Evolutionary conservation across 2,797 vertebrate species (phyloP).

Genomic region (Leptatherina wallacei): DNA sequence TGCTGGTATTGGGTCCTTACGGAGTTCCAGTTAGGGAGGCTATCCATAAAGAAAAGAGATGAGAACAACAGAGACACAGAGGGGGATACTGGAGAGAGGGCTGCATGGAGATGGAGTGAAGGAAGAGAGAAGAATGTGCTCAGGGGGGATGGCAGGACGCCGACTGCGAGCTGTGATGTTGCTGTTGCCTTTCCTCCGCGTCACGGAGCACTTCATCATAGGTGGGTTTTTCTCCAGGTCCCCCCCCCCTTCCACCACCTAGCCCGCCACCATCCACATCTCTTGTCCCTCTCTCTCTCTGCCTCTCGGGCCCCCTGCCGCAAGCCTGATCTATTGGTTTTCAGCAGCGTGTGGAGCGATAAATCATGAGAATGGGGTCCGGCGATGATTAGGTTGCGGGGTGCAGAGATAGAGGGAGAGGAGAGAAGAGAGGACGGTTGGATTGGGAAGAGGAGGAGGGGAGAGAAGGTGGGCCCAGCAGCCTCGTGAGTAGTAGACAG

Average conservation of each 20-base stretch:
- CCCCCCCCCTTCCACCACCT: slow-evolving; percentile 51
- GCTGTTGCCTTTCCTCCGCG: slow-evolving; percentile 70
- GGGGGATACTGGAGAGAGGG: slow-evolving; percentile 50
- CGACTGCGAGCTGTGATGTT: slow-evolving; percentile 75
- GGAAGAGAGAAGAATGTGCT: slow-evolving; percentile 60
- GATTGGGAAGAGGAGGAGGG: slow-evolving; percentile 34
- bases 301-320: slow-evolving; percentile 81
- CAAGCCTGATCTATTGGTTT: slow-evolving; percentile 93
- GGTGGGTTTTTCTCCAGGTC: slow-evolving; percentile 84
- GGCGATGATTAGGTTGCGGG: slow-evolving; percentile 89
- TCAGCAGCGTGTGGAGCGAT: slow-evolving; percentile 87
- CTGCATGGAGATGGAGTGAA: slow-evolving; percentile 45
- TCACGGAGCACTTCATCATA: slow-evolving; percentile 91
- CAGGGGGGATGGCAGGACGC: slow-evolving; percentile 61
- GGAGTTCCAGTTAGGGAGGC: slow-evolving; percentile 20
- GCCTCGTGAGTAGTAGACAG: slow-evolving; percentile 83
- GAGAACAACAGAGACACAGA: slow-evolving; percentile 29
- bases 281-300: slow-evolving; percentile 65
- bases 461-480: slow-evolving; percentile 61
- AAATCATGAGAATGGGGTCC: slow-evolving; percentile 95
- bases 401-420: slow-evolving; percentile 52
- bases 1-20: slow-evolving; percentile 31
- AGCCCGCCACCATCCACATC: slow-evolving; percentile 71
- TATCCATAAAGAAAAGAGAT: slow-evolving; percentile 47
- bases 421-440: slow-evolving; percentile 60